Evolutionary conservation across 2,797 vertebrate genomes (phyloP).

Genomic region (Petrocephalus sullivani): DNA sequence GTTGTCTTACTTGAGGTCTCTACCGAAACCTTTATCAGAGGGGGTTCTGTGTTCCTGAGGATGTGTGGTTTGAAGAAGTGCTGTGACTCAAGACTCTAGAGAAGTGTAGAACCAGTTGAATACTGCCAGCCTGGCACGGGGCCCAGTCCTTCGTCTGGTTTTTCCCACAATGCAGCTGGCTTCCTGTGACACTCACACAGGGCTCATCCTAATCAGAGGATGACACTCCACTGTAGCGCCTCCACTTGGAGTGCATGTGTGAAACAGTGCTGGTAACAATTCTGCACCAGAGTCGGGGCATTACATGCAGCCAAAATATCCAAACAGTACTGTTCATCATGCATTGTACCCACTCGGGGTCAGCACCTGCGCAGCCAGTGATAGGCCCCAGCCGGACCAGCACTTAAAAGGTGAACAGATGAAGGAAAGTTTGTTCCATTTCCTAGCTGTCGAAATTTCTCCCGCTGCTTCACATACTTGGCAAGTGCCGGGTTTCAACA

Average conservation of each 20-base stretch:
- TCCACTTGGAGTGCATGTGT: constrained; percentile 26
- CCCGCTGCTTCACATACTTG: not conserved
- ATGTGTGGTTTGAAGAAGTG: not conserved
- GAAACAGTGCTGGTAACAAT: not conserved
- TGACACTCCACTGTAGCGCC: not conserved
- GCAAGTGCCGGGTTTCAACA: not conserved
- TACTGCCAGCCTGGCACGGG: not conserved
- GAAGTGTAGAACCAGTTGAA: not conserved
- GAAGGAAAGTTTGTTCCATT: not conserved
- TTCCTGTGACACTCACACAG: constrained; percentile 13
- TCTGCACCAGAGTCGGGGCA: not conserved
- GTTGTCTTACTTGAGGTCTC: not conserved
- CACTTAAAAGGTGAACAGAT: not conserved
- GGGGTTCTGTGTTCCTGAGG: not conserved
- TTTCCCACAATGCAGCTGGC: not conserved
- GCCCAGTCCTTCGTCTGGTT: not conserved
- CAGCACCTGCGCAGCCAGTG: not conserved
- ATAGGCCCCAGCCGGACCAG: not conserved
- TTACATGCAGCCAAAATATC: constrained; percentile 20
- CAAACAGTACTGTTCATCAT: constrained; percentile 30
- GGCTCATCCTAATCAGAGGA: constrained; percentile 15
- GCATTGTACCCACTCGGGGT: not conserved
- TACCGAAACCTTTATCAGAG: not conserved
- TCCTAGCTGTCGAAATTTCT: not conserved
- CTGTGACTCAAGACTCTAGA: not conserved